Evolutionary conservation across 1,140 invertebrate genomes (phyloP), one percentile per base, ranked within the genome.

Genomic region (Bombus difficillimus): DNA sequence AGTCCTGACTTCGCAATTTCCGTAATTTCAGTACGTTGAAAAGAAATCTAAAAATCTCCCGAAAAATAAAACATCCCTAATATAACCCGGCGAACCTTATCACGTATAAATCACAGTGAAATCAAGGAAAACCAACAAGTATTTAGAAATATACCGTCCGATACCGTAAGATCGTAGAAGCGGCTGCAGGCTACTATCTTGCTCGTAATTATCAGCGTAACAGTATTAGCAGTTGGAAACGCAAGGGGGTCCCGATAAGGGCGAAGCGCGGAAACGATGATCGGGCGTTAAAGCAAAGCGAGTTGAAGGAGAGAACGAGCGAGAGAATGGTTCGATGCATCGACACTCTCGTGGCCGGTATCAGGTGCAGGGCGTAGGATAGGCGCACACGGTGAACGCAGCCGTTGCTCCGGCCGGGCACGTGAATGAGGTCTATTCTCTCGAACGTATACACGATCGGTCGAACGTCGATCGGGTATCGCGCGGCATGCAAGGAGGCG

Each of bases 401-500:
- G 81, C 87, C 73, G 53, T 77, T 78, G 78, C 89, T 81, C 77
- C 64, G 69, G 57, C 66, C 62, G 81, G 79, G 83, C 90, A 91
- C 91, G 91, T 90, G 91, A 91, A 89, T 86, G 74, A 86, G 88
- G 84, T 81, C 72, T 83, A 57, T 78, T 77, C 88, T 77, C 86
- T 86, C 64, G 69, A 81, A 71, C 81, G 81, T 88, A 34, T 57
- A 87, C 81, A 83, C 86, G 91, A 92, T 92, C 91, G 86, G 79
- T 66, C 86, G 87, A 88, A 89, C 81, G 89, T 88, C 86, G 91
- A 92, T 92, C 91, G 91, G 81, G 83, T 92, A 92, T 92, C 91
- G 87, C 81, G 73, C 85, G 88, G 91, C 91, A 92, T 92, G 91
- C 91, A 92, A 92, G 86, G 82, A 88, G 91, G 91, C 91, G 91